Evolutionary conservation across 2,113 vertebrate species (phyloP).

Genomic region (Tupaia tana): DNA sequence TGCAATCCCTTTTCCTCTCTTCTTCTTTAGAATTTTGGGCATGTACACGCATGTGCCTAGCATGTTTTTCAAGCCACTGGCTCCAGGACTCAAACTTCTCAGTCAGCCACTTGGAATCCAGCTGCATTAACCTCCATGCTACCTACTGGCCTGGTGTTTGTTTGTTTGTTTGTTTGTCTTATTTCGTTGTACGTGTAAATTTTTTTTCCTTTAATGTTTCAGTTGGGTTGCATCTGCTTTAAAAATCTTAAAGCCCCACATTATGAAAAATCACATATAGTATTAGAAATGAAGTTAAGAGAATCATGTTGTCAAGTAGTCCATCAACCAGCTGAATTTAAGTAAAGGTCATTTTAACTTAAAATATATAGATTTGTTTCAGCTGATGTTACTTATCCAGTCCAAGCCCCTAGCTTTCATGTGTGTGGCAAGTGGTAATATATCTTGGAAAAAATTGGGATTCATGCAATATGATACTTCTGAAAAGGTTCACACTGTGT

Average conservation of each 20-base stretch:
- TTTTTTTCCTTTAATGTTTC: conserved; percentile 34
- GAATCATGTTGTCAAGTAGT: background rate
- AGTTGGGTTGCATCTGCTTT: conserved; percentile 20
- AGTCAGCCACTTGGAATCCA: too few species aligned
- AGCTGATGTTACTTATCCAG: conserved; percentile 40
- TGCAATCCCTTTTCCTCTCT: too few species aligned
- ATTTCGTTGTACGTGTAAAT: conserved; percentile 1
- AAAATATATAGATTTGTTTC: conserved; percentile 22
- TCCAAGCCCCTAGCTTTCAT: conserved; percentile 30
- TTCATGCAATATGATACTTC: conserved; percentile 69
- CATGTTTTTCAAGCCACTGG: too few species aligned
- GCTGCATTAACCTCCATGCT: too few species aligned
- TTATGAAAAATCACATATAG: background rate
- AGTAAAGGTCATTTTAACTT: conserved; percentile 49
- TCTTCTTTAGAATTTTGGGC: too few species aligned
- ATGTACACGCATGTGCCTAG: too few species aligned
- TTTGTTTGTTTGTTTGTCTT: background rate
- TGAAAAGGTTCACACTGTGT: conserved; percentile 73
- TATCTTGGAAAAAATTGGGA: conserved; percentile 55
- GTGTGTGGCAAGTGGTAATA: conserved; percentile 52
- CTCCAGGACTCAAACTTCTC: too few species aligned
- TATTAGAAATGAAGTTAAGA: conserved; percentile 3
- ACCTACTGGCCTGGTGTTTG: too few species aligned
- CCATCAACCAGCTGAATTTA: background rate
- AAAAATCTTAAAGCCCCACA: conserved; percentile 5